phyloP scores from a whole-genome alignment of 2,888 invertebrate species.

The Lottia scabra region DNA sequence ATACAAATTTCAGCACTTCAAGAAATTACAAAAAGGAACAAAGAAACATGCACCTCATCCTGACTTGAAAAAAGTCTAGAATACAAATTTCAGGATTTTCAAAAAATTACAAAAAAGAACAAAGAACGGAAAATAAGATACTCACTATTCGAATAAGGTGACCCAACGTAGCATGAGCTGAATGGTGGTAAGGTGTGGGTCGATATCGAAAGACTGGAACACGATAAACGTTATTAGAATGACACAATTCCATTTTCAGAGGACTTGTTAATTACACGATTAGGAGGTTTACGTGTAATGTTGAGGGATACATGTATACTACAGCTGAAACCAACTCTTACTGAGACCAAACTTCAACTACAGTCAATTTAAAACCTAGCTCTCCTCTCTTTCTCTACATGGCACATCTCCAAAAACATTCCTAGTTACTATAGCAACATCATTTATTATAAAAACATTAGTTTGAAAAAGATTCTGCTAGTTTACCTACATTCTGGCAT shows the following conservation, averaged over 20 bases:
- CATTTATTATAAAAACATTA: not conserved
- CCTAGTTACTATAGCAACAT: not conserved
- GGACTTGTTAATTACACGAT: not conserved
- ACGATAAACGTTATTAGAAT: not conserved
- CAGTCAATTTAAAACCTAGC: not conserved
- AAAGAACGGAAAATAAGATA: not conserved
- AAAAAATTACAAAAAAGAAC: no score
- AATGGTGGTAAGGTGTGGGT: conserved; percentile 3
- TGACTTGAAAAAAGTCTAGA: no score
- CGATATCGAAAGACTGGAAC: not conserved
- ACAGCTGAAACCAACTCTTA: not conserved
- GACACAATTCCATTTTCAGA: conserved; percentile 7
- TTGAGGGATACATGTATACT: not conserved
- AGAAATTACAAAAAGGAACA: no score
- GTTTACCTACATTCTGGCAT: no score
- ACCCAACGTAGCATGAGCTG: conserved; percentile 1
- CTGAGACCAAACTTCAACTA: not conserved
- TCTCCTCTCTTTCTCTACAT: not conserved
- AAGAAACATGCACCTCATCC: no score
- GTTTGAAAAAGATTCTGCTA: no score
- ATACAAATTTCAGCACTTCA: no score
- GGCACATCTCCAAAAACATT: not conserved
- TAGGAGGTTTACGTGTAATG: not conserved
- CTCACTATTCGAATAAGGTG: conserved; percentile 6
- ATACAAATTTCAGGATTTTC: no score